Percentiles rank a stretch among this genome's conserved stretches.
phyloP scores from a whole-genome alignment of 2,888 invertebrate species.

The Cenopis cana region DNA sequence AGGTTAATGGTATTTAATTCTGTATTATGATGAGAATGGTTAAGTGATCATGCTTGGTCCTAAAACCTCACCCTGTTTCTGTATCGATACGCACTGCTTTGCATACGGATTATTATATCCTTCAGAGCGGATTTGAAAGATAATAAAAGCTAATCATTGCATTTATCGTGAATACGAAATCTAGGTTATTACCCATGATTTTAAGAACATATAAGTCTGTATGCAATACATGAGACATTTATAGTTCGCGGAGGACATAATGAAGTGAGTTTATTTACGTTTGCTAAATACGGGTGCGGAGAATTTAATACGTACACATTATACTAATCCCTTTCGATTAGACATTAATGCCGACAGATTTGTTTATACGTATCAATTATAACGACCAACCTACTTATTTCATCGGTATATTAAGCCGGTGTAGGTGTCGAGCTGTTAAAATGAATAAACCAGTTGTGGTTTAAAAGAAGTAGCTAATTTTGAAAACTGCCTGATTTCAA shows the following conservation, averaged over 20 bases:
- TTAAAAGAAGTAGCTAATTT: too few relatives aligned
- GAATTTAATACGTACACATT: conserved; percentile 58
- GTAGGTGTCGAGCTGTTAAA: conserved; percentile 15
- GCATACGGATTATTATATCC: conserved; percentile 39
- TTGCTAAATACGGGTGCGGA: conserved; percentile 48
- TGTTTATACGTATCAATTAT: conserved; percentile 48
- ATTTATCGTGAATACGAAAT: conserved; percentile 33
- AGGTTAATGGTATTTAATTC: neutral
- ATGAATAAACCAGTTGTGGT: neutral
- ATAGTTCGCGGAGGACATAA: conserved; percentile 19
- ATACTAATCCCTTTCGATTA: conserved; percentile 61
- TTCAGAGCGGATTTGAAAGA: conserved; percentile 20
- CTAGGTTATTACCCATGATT: conserved; percentile 36
- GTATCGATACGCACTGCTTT: conserved; percentile 25
- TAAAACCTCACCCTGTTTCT: conserved; percentile 35
- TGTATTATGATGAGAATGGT: conserved; percentile 14
- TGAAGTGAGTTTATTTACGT: conserved; percentile 32
- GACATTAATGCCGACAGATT: conserved; percentile 56
- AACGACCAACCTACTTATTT: conserved; percentile 12
- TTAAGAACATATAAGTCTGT: conserved; percentile 31
- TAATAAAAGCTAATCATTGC: conserved; percentile 32
- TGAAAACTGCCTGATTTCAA: too few relatives aligned
- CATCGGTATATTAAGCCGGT: neutral
- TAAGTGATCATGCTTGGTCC: conserved; percentile 11
- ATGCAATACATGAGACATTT: conserved; percentile 26